Conservation (phyloP, 2,797 vertebrate genomes). For the Danio albolineatus region DNA sequence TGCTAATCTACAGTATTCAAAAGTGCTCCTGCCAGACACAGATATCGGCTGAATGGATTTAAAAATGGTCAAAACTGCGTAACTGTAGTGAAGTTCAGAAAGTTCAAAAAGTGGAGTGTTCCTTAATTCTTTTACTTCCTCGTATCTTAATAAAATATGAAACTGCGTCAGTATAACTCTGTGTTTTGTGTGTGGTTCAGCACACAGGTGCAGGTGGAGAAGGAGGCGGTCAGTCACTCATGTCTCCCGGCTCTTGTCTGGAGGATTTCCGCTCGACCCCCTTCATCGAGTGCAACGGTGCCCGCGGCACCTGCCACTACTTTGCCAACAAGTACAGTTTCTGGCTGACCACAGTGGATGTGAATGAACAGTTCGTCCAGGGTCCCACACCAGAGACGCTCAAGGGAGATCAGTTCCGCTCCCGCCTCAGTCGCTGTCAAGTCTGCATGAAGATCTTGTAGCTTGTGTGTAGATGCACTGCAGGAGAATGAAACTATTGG, state of each 20-base stretch:
- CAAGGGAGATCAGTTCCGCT: constrained; percentile 88
- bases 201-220: constrained; percentile 91
- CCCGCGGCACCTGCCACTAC: constrained; percentile 91
- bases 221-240: constrained; percentile 93
- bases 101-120: too few relatives aligned
- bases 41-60: too few relatives aligned
- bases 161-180: background rate
- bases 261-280: constrained; percentile 95
- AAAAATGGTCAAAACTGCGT: too few relatives aligned
- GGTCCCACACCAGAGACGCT: constrained; percentile 83
- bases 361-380: constrained; percentile 79
- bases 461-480: background rate
- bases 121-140: too few relatives aligned
- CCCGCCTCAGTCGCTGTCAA: constrained; percentile 91
- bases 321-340: constrained; percentile 98
- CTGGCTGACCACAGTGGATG: constrained; percentile 92
- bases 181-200: constrained; percentile 69
- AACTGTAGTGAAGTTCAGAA: too few relatives aligned
- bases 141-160: background rate
- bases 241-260: constrained; percentile 94
- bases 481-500: constrained; percentile 26
- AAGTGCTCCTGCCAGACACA: too few relatives aligned
- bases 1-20: too few relatives aligned
- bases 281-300: constrained; percentile 95
- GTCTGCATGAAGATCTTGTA: constrained; percentile 97